A percentile compares a stretch with the other conserved stretches of the same genome.
Evolutionary conservation across 2,113 vertebrate genomes (phyloP).

Genomic region (Erythrolamprus reginae): DNA sequence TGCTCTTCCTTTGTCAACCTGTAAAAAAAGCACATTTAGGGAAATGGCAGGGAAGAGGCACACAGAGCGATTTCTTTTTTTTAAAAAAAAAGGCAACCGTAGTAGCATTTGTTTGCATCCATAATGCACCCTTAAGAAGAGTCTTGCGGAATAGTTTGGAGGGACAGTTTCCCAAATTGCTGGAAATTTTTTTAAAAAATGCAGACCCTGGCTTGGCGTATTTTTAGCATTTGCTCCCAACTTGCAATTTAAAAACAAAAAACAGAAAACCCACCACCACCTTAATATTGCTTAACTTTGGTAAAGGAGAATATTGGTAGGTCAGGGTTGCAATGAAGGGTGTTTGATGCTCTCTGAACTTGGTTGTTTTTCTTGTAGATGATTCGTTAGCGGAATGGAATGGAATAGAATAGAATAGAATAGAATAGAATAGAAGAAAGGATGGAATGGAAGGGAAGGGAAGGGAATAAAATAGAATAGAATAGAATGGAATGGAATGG

Average conservation of each 20-base stretch:
- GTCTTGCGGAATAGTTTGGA: background rate
- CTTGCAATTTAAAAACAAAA: too few relatives aligned
- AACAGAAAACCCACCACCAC: too few relatives aligned
- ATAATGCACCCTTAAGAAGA: background rate
- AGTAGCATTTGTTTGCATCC: too few relatives aligned
- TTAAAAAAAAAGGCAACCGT: background rate
- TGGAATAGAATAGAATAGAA: too few relatives aligned
- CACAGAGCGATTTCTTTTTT: too few relatives aligned
- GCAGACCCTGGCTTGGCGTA: background rate
- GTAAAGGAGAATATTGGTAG: background rate
- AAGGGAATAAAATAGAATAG: too few relatives aligned
- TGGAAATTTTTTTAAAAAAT: background rate
- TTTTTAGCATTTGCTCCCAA: background rate
- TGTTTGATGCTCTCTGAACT: background rate
- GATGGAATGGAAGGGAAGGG: too few relatives aligned
- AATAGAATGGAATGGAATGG: too few relatives aligned
- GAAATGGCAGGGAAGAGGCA: background rate
- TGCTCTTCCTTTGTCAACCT: background rate
- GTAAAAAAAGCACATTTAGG: background rate
- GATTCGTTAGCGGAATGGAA: background rate
- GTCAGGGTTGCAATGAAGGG: background rate
- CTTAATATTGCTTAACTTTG: background rate
- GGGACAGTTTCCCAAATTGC: background rate
- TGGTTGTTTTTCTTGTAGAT: background rate
- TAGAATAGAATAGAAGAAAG: too few relatives aligned